Base-by-base conservation (phyloP, 2,113 vertebrate species). In the Caracal caracal region DNA sequence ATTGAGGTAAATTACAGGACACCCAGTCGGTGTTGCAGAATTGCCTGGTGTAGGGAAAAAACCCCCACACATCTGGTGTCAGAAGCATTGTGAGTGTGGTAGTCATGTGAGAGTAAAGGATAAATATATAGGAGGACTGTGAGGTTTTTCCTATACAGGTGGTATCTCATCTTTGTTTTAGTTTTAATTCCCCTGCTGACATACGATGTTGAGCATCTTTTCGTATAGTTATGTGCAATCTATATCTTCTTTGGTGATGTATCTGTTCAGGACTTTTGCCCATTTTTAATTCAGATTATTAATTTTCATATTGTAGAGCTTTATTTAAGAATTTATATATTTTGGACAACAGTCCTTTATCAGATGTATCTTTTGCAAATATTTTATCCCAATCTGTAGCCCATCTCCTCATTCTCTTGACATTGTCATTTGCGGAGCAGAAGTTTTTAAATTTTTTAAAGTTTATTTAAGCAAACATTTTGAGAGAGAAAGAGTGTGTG, bases 301-400 rank as follows among this genome's bases (percentile, higher is more conserved):
- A 70, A 70, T 66, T 79, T 90, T 85, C 68, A 68, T 79, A 33
- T 59, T 49, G 49, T 68, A 85, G 63, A 70, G 51, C 28, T 90
- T 85, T 61, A 83, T 90, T 85, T 61, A 83, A 83, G 70, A 66
- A 30, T 49, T 76, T 17, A 51, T 80, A 80, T 94, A 49, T 76
- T 78, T 90, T 43, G 59, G 59, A 90, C 61, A 68, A 65, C 10
- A 85, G 9, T 78, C 61, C 49, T 90, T 61, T 61, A 85, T 90
- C 68, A 85, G 61, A 47, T 85, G 24, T 70, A 28, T 70, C 80
- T 85, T 90, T 90, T 91, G 49, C 63, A 85, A 70, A 37, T 90
- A 84, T 37, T 68, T 68, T 68, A 66, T 35, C 61, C 2, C 20
- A n/a, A 5, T 75, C 56, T 40, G 22, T 51, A 70, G n/a, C 19